Evolutionary conservation across 2,113 vertebrate genomes (phyloP), one percentile per base, ranked within the genome.

Genomic region (Paralichthys olivaceus): DNA sequence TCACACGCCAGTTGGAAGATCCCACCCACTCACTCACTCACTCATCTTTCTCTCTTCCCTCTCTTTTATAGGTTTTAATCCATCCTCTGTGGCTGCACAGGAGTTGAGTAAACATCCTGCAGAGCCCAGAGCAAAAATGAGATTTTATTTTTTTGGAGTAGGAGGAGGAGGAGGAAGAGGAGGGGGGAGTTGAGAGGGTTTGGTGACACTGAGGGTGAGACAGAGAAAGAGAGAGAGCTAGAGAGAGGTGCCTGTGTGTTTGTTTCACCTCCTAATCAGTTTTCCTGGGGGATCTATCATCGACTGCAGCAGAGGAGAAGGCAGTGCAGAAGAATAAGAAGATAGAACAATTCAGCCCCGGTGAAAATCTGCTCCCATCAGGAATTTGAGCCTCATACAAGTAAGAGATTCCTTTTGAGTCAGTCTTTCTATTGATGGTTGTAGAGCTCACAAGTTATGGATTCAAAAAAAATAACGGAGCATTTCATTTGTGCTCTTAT

Each of bases 221-320:
- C 73, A 82, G 68, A 69, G 80, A 88, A 25, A 53, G 47, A 49
- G 47, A 71, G 69, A 67, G 79, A 88, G 75, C 56, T 56, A 76
- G 77, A 69, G 67, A 75, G 67, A 75, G 69, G 59, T 85, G 83
- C 17, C 79, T 56, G 86, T 88, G 84, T 72, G 86, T 86, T 91
- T 37, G 57, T 90, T 90, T 92, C 76, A 91, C 87, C 90, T 90
- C 84, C 81, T 88, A 89, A 93, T 93, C 88, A 89, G 75, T 91
- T 90, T 88, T 92, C 84, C 87, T 74, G 37, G 32, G 80, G 79
- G 87, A 90, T 87, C 80, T 73, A 32, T 90, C 87, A 87, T 83
- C 78, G 64, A 65, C 90, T 82, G 90, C 89, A 85, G 87, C 77
- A 75, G 60, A 75, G 71, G 72, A 85, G 84, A 59, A 81, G 85